phyloP scores from a whole-genome alignment of 2,113 vertebrate genomes.

The Danionella cerebrum region DNA sequence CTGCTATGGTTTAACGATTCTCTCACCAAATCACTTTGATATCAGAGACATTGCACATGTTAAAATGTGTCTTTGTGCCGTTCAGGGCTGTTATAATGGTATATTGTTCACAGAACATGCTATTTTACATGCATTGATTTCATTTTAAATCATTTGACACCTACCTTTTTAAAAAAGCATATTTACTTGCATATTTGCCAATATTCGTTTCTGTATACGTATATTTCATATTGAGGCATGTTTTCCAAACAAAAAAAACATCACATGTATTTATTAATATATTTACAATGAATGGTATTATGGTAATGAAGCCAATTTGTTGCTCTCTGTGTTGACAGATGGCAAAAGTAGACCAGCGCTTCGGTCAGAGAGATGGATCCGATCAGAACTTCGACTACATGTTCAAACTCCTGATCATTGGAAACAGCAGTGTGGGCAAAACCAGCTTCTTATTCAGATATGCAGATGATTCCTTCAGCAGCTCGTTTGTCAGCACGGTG shows the following conservation, averaged over 20 bases:
- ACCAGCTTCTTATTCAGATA: conserved; percentile 96
- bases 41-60: background rate
- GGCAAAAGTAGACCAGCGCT: conserved; percentile 90
- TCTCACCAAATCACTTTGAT: background rate
- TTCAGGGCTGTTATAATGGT: background rate
- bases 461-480: conserved; percentile 92
- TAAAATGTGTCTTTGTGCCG: background rate
- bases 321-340: conserved; percentile 68
- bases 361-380: conserved; percentile 83
- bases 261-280: too few relatives aligned
- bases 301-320: too few relatives aligned
- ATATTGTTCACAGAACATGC: background rate
- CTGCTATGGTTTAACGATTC: background rate
- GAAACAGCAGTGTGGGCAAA: conserved; percentile 96
- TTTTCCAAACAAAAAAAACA: too few relatives aligned
- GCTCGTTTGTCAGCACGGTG: conserved; percentile 94
- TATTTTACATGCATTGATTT: background rate
- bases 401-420: conserved; percentile 98
- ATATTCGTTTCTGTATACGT: too few relatives aligned
- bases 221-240: too few relatives aligned
- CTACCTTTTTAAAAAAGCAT: background rate
- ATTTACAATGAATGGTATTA: too few relatives aligned
- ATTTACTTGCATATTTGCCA: too few relatives aligned
- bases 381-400: conserved; percentile 99
- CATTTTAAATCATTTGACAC: background rate